Evolutionary conservation across 2,888 invertebrate genomes (phyloP).

Genomic region (Drosophila rellima): DNA sequence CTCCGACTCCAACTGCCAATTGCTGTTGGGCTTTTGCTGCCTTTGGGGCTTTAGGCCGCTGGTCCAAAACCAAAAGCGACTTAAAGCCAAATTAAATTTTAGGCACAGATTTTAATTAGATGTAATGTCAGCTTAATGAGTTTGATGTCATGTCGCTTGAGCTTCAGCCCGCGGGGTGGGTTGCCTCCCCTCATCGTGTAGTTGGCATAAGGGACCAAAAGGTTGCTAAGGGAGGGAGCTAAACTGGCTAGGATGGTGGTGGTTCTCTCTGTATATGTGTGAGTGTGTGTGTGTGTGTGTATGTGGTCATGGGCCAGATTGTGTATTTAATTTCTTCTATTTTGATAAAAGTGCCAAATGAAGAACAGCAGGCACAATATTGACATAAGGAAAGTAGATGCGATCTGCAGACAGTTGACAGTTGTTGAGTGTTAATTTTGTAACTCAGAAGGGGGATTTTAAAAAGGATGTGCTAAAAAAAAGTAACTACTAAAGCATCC

Average conservation of each 20-base stretch:
- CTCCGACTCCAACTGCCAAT: constrained; percentile 6
- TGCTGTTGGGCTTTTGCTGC: not conserved
- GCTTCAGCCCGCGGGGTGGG: constrained; percentile 11
- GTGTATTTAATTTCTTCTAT: not conserved
- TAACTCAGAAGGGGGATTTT: not conserved
- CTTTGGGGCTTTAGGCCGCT: not conserved
- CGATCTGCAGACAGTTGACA: constrained; percentile 24
- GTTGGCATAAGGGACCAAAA: constrained; percentile 10
- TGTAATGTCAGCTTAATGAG: constrained; percentile 69
- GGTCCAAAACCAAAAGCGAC: not conserved
- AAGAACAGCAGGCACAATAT: constrained; percentile 27
- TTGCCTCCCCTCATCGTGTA: constrained; percentile 24
- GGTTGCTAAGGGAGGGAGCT: not conserved
- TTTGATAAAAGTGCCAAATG: constrained; percentile 4
- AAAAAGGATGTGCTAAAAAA: not conserved
- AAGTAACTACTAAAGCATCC: not conserved
- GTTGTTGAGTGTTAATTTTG: constrained; percentile 30
- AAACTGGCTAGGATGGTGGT: constrained; percentile 14
- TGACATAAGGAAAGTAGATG: constrained; percentile 38
- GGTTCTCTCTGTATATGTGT: not conserved
- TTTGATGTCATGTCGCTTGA: constrained; percentile 45
- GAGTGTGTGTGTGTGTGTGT: constrained; percentile 4
- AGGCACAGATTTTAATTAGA: constrained; percentile 69
- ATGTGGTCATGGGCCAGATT: constrained; percentile 19
- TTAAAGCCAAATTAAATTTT: constrained; percentile 59